phyloP scores from a whole-genome alignment of 2,113 vertebrate species.

The Caretta caretta region DNA sequence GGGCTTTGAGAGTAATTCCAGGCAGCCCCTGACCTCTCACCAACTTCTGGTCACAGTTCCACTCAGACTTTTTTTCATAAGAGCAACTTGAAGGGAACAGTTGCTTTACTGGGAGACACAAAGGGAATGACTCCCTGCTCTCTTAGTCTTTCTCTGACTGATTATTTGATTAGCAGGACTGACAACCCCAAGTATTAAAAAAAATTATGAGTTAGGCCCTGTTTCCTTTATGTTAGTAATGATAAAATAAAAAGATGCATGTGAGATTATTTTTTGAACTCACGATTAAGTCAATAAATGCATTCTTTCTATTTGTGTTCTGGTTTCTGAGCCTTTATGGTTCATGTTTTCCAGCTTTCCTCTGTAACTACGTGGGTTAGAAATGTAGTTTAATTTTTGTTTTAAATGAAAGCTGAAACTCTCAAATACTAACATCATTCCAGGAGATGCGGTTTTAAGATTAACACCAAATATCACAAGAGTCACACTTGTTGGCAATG shows the following conservation, averaged over 20 bases:
- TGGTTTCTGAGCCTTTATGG: neutral
- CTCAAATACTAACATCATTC: neutral
- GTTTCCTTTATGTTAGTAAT: neutral
- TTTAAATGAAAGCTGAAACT: neutral
- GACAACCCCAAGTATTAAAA: neutral
- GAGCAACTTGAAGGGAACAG: too few species aligned
- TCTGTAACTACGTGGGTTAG: neutral
- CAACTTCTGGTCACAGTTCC: neutral
- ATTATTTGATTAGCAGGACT: neutral
- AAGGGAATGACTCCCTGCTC: neutral
- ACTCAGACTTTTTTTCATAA: neutral
- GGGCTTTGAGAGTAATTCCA: neutral
- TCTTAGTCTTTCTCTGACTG: neutral
- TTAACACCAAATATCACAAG: neutral
- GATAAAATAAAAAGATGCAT: neutral
- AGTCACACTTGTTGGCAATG: neutral
- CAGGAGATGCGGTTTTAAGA: neutral
- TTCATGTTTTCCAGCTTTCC: neutral
- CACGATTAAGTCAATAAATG: neutral
- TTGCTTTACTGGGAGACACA: neutral
- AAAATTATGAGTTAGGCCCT: neutral
- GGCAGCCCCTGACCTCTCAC: neutral
- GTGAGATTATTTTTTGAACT: neutral
- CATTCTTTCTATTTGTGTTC: neutral
- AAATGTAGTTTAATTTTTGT: neutral